Conservation (phyloP, 2,113 vertebrate genomes). For the Pithys albifrons region DNA sequence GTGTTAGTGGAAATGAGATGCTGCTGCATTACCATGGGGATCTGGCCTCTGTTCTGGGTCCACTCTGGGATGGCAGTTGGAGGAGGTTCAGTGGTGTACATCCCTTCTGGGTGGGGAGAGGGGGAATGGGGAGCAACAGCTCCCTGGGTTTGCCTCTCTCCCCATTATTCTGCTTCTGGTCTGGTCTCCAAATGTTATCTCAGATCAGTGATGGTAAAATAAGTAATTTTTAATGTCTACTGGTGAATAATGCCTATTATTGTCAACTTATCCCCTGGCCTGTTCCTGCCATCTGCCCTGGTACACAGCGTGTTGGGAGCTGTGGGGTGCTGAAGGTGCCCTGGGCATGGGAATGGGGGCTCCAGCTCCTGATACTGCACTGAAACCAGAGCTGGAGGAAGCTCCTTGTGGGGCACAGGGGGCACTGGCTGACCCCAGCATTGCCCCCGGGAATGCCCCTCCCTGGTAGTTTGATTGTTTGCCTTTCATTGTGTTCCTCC, state of each 20-base stretch:
- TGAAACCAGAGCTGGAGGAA: not conserved
- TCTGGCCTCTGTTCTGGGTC: not conserved
- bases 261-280: not conserved
- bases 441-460: not conserved
- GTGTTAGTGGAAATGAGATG: not conserved
- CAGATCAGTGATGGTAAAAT: not conserved
- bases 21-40: not conserved
- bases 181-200: not conserved
- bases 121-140: rapidly evolving
- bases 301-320: not conserved
- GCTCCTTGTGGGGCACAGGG: not conserved
- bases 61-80: not conserved
- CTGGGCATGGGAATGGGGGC: not conserved
- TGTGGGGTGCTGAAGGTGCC: not conserved
- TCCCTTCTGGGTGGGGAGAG: not conserved
- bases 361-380: not conserved
- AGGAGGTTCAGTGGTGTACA: not conserved
- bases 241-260: not conserved
- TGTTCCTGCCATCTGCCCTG: not conserved
- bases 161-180: not conserved
- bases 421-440: not conserved
- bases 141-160: not conserved
- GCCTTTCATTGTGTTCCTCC: not conserved
- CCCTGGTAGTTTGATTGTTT: not conserved
- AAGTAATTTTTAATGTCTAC: not conserved